Percentiles rank a stretch among this genome's conserved stretches.
These are phyloP conservation scores for Drosophila simulans DNA, from an alignment of 1,140 invertebrate species.

Conservation along the genomic window DNA sequence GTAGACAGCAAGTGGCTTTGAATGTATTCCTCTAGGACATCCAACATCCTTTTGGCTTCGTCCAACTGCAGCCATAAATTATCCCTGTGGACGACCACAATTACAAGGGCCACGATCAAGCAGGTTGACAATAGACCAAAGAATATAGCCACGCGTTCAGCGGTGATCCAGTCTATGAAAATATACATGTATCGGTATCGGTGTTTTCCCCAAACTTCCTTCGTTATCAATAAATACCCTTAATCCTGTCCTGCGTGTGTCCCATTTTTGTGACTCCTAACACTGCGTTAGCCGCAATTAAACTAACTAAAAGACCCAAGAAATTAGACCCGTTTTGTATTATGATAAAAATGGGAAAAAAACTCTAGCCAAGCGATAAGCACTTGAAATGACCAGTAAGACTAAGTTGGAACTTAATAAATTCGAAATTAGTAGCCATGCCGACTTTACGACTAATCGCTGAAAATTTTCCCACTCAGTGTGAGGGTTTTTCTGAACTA, in stretches of 20 bases:
- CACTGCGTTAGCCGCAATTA: conserved; percentile 20
- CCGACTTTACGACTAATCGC: conserved; percentile 56
- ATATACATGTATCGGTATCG: background rate
- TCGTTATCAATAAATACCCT: conserved; percentile 44
- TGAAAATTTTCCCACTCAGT: conserved; percentile 14
- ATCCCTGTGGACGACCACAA: conserved; percentile 66
- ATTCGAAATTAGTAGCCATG: conserved; percentile 55
- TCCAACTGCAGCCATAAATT: conserved; percentile 52
- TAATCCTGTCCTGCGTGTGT: conserved; percentile 32
- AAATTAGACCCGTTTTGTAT: conserved; percentile 6
- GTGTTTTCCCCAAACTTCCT: background rate
- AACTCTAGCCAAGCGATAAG: conserved; percentile 50
- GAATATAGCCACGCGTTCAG: conserved; percentile 65
- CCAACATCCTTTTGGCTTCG: conserved; percentile 64
- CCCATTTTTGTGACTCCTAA: conserved; percentile 40
- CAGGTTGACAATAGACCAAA: conserved; percentile 66
- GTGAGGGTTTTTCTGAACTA: conserved; percentile 9
- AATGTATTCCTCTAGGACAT: conserved; percentile 73
- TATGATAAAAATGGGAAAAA: conserved; percentile 49
- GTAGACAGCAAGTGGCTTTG: conserved; percentile 29
- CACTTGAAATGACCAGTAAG: conserved; percentile 14
- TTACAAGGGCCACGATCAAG: conserved; percentile 55
- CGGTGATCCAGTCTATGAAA: conserved; percentile 53
- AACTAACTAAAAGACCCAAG: conserved; percentile 43
- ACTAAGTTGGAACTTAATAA: conserved; percentile 22